Evolutionary conservation across 2,888 invertebrate genomes (phyloP), one percentile per base, ranked within the genome.

Genomic region (Magallana nippona): DNA sequence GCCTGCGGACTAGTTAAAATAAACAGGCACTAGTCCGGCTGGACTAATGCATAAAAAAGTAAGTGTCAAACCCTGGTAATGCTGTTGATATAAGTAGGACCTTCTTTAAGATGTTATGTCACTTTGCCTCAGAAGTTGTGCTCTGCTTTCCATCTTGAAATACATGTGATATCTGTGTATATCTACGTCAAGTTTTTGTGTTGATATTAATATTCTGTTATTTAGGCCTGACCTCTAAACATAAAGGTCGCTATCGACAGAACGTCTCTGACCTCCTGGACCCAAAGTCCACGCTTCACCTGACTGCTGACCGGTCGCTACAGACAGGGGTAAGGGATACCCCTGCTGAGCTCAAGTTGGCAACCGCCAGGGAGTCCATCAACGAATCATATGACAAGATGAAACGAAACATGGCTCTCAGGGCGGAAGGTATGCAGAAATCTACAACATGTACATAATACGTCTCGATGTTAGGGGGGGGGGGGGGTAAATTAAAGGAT

Each of bases 251-350:
- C 1, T 90, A 90, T 58, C 86, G 86, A 57, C 83, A 88, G 32
- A 86, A 87, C 32, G 88, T 87, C 0, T 87, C 86, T 78, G 90
- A 90, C 77, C 83, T 90, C 13, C 79, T 90, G 58, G 88, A 88
- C 82, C 90, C 90, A 3, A 90, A 90, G 79, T 89, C 88, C 77
- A 82, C 86, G 11, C 87, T 90, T 11, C 88, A 86, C 32, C 84
- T 89, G 86, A 90, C 90, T 19, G 90, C 89, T 10, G 90, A 90
- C 63, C 79, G 90, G 79, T 89, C 90, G 17, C 81, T 90, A 13
- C 85, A 89, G 71, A 89, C 90, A 2, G 90, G 90, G 17, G 82
- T 89, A 2, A 60, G 90, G 22, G 88, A 86, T 22, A 89, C 90
- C 27, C 86, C 83, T n/a, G 84, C 82, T 19, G 90, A 90, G 77